These are phyloP conservation scores for Gavialis gangeticus DNA, from an alignment of 2,113 vertebrate species.

Conservation along the genomic window DNA sequence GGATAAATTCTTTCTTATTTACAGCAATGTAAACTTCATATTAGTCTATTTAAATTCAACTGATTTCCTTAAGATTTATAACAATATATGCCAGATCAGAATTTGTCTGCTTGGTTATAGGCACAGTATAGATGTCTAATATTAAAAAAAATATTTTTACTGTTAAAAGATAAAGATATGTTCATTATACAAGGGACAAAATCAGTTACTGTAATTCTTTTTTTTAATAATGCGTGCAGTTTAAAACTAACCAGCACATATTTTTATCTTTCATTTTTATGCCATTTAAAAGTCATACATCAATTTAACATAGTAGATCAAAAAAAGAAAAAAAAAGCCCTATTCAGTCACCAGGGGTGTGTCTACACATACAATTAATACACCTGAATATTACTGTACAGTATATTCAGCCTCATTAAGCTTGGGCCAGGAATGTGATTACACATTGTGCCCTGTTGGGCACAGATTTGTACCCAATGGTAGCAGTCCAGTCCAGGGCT, in stretches of 20 bases:
- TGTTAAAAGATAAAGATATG: not conserved
- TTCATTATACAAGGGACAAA: no score
- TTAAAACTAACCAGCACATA: not conserved
- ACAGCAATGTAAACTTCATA: not conserved
- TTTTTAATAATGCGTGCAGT: not conserved
- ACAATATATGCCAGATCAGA: not conserved
- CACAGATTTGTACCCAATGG: no score
- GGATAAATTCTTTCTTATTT: not conserved
- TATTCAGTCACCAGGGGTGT: not conserved
- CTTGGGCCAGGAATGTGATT: no score
- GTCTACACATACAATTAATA: no score
- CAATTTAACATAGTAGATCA: not conserved
- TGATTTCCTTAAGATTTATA: not conserved
- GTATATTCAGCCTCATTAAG: no score
- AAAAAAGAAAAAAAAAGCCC: not conserved
- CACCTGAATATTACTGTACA: no score
- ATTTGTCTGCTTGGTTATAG: not conserved
- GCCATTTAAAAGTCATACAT: not conserved
- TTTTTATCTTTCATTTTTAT: not conserved
- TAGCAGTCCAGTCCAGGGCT: no score
- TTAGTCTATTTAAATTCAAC: not conserved
- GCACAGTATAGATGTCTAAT: not conserved
- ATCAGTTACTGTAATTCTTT: not conserved
- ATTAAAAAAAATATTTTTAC: not conserved
- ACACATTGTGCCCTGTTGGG: no score